phyloP scores from a whole-genome alignment of 2,888 invertebrate species.

The Xylota sylvarum region DNA sequence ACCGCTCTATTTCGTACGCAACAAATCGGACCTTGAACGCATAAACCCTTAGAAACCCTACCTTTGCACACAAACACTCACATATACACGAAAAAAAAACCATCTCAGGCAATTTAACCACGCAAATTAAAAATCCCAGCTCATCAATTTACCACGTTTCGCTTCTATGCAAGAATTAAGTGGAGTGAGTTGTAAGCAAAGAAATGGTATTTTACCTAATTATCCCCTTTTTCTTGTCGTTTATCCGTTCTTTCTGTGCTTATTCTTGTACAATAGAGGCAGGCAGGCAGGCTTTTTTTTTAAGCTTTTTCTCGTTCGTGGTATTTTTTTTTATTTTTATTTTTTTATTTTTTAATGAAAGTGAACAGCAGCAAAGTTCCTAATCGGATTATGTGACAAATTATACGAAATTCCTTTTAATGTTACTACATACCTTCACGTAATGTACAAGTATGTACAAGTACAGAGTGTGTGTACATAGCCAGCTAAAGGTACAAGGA shows the following conservation, averaged over 20 bases:
- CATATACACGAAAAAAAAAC: conserved; percentile 6
- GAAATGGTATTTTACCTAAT: conserved; percentile 53
- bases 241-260: conserved; percentile 30
- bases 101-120: conserved; percentile 29
- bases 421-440: conserved; percentile 28
- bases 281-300: neutral
- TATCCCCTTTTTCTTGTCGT: conserved; percentile 54
- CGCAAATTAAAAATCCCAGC: conserved; percentile 54
- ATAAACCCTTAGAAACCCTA: neutral
- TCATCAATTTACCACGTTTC: conserved; percentile 50
- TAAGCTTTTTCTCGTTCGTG: neutral
- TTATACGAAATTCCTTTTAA: conserved; percentile 60
- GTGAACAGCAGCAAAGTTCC: conserved; percentile 44
- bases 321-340: neutral
- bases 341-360: conserved; percentile 26
- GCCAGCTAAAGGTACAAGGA: neutral
- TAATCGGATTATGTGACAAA: conserved; percentile 67
- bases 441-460: conserved; percentile 3
- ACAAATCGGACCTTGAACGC: neutral
- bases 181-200: conserved; percentile 27
- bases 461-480: neutral
- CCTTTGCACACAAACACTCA: neutral
- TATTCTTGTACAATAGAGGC: conserved; percentile 6
- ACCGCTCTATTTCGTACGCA: too few relatives aligned
- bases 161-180: conserved; percentile 12